Conservation (phyloP, 2,113 vertebrate genomes). For the Peromyscus leucopus region DNA sequence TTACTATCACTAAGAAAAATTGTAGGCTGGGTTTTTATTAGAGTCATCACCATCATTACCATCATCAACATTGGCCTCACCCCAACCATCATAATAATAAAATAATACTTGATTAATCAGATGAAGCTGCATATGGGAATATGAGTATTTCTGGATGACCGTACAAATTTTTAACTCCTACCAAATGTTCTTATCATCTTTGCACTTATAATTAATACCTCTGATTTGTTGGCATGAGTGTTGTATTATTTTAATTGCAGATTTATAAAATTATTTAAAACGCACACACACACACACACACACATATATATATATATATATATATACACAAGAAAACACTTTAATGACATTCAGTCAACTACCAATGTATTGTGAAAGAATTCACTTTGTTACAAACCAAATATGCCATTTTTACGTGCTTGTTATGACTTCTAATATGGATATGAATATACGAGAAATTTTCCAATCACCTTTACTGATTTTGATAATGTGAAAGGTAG, state of each 20-base stretch:
- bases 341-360: conserved; percentile 53
- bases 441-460: conserved; percentile 47
- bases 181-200: conserved; percentile 58
- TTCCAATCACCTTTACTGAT: conserved; percentile 35
- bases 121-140: conserved; percentile 74
- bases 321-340: background rate
- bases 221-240: conserved; percentile 62
- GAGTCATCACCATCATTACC: conserved; percentile 56
- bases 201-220: conserved; percentile 52
- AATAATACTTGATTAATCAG: conserved; percentile 77
- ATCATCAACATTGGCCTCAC: conserved; percentile 44
- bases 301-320: background rate
- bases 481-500: conserved; percentile 34
- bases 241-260: conserved; percentile 22
- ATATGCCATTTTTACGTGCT: conserved; percentile 64
- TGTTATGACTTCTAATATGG: conserved; percentile 60
- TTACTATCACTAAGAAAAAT: conserved; percentile 76
- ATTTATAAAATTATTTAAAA: conserved; percentile 54
- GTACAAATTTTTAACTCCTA: conserved; percentile 64
- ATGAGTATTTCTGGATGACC: conserved; percentile 77
- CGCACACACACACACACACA: background rate
- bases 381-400: conserved; percentile 54
- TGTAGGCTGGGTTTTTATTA: conserved; percentile 76
- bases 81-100: conserved; percentile 73
- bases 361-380: conserved; percentile 45